Evolutionary conservation across 2,113 vertebrate genomes (phyloP), one percentile per base, ranked within the genome.

Genomic region (Zapornia atra): DNA sequence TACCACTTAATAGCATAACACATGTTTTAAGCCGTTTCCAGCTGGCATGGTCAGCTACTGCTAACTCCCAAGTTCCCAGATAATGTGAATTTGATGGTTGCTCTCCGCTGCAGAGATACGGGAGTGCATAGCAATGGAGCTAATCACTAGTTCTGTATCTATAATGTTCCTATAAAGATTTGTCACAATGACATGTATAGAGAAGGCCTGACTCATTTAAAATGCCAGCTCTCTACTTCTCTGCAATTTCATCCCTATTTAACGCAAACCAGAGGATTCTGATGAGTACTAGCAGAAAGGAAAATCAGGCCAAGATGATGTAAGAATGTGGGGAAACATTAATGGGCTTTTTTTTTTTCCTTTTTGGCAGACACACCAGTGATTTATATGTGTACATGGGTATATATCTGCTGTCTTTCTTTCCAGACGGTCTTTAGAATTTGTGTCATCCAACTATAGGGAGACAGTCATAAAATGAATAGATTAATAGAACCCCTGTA

Each of bases 1-100:
- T 83, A 77, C 48, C 18, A 78, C 92, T 95, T 96, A 94, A 95
- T 96, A 88, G 79, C 34, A 48, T 90, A 96, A 91, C 96, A 92
- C 94, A 85, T 95, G 93, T 88, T 96, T 93, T 75, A 95, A 90
- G 38, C 64, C 60, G 75, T 48, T 92, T 94, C 94, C 96, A 97
- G 90, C 94, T 96, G 96, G 86, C 94, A 92, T 90, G 92, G 92
- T 86, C 93, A 95, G 79, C 56, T 93, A 77, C 56, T 44, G 33
- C 90, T 78, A 90, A 83, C 85, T 93, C 90, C 72, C 85, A 96
- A 86, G 71, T 78, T 96, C 72, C 82, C 60, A 93, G 42, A 93
- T 92, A 96, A 96, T 94, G 82, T 63, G 94, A 88, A 86, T 96
- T 77, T 94, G 90, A 96, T 94, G 82, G 83, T 88, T 0, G 1